Conservation (phyloP, 2,888 invertebrate species). For the Drosophila melanosoma region DNA sequence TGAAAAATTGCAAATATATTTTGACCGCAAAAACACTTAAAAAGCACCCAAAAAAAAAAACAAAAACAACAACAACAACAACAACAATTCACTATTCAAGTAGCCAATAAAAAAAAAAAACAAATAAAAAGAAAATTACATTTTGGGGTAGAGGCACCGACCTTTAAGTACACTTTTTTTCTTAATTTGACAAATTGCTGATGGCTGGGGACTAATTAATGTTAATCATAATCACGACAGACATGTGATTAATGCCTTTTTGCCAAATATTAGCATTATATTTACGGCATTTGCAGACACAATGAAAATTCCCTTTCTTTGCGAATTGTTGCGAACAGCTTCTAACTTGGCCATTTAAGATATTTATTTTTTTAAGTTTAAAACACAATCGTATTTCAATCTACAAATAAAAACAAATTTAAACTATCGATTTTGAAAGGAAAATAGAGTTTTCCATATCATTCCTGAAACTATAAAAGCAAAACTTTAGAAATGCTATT, state of each 20-base stretch:
- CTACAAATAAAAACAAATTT: neutral
- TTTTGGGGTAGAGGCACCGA: conserved; percentile 2
- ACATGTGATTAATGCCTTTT: neutral
- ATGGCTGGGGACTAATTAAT: neutral
- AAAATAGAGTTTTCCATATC: neutral
- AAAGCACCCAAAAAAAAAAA: conserved; percentile 33
- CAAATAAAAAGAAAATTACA: neutral
- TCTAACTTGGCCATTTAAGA: neutral
- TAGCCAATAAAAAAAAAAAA: neutral
- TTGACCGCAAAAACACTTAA: conserved; percentile 63
- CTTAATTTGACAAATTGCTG: neutral
- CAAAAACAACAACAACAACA: conserved; percentile 35
- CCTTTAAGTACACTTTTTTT: conserved; percentile 15
- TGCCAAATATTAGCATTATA: neutral
- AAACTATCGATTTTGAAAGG: neutral
- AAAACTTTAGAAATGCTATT: neutral
- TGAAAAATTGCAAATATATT: conserved; percentile 67
- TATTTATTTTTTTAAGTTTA: neutral
- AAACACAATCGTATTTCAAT: neutral
- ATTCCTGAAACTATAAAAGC: neutral
- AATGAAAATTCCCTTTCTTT: neutral
- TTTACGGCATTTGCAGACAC: neutral
- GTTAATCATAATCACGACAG: neutral
- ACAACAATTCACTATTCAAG: conserved; percentile 23
- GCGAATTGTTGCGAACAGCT: neutral